These are phyloP conservation scores for Heteromurus nitidus DNA, from an alignment of 2,888 invertebrate genomes.

Conservation along the genomic window DNA sequence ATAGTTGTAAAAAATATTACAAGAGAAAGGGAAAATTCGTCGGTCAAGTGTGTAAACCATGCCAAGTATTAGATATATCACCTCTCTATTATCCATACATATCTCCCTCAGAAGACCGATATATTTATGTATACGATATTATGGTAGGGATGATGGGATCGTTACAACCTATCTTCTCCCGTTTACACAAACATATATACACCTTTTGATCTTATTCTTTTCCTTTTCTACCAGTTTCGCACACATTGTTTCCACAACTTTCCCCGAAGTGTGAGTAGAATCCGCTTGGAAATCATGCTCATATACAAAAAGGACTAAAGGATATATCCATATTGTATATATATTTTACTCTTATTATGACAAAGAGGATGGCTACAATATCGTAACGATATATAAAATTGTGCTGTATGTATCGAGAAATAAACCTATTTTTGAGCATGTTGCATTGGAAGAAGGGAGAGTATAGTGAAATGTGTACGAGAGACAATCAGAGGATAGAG, in stretches of 20 bases:
- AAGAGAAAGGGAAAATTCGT: neutral
- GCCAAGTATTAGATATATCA: neutral
- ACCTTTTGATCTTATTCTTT: constrained; percentile 1
- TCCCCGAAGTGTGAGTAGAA: neutral
- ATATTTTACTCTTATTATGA: neutral
- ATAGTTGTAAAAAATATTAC: constrained; percentile 10
- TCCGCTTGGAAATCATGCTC: constrained; percentile 7
- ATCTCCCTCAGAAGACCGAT: constrained; percentile 31
- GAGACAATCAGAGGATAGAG: neutral
- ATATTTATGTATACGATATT: constrained; percentile 9
- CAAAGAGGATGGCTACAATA: too few species aligned
- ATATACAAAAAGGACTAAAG: neutral
- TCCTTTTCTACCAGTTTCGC: neutral
- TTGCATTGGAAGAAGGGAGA: neutral
- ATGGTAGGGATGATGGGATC: constrained; percentile 34
- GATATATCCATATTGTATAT: neutral
- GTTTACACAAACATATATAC: constrained; percentile 1
- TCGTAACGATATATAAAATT: too few species aligned
- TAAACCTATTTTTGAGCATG: neutral
- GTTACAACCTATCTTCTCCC: constrained; percentile 8
- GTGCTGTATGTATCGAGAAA: neutral
- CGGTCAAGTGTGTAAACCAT: neutral
- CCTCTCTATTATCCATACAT: constrained; percentile 7
- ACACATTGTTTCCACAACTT: too few species aligned
- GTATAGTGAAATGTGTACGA: too few species aligned